Base-by-base conservation (phyloP, 1,140 invertebrate genomes). In the Drosophila sp. region DNA sequence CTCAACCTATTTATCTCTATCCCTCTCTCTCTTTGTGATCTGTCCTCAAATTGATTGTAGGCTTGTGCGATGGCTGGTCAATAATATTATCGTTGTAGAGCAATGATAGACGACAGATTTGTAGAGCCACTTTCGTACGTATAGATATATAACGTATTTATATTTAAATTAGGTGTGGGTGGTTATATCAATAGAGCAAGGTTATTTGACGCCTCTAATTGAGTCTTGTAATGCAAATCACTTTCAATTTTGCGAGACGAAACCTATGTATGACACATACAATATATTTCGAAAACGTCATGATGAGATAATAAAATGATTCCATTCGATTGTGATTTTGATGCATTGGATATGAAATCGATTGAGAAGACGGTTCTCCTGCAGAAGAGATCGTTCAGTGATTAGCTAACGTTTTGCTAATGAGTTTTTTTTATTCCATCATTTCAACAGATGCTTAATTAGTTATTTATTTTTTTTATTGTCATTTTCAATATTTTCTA, bases 211-310 rank as follows among this genome's bases (percentile, higher is more conserved):
- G 68, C 72, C 72, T 76, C 35, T 79, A 61, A 74, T 66, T 78
- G 71, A 66, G 72, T 74, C 66, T 73, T 70, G 72, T 78, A 74
- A 79, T 79, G 64, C 68, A 79, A 79, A 79, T 76, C 67, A 79
- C 72, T 79, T 79, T 79, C 64, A 65, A 71, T 76, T 78, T 76
- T 68, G 3, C 23, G 23, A 50, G 44, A 2, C 8, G n/a, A 50
- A 50, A 17, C 17, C 17, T 17, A 38, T 11, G 11, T 38, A 38
- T 35, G 33, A 8, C 33, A 17, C 17, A 17, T 17, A 17, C 17
- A 17, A 35, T 35, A 7, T 35, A 35, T 35, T 35, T 35, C 5
- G 1, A 35, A 44, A 17, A 44, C n/a, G 5, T 23, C n/a, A 5
- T 5, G 3, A 44, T 44, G n/a, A 44, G n/a, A 44, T 44, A 44